Conservation (phyloP, 2,888 invertebrate genomes). For the Ceramica pisi region DNA sequence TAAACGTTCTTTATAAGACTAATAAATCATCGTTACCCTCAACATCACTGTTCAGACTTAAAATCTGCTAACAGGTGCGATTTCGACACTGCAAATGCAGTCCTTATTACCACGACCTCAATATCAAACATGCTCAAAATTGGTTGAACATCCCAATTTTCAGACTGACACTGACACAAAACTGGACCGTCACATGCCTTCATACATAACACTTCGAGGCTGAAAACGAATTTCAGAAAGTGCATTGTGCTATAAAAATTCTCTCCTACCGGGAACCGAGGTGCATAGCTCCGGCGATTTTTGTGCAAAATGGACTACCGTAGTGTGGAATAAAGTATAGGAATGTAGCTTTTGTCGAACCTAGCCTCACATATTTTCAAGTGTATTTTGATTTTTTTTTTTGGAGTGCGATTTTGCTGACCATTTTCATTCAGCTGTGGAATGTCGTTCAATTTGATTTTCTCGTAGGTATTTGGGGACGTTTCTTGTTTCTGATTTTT, state of each 20-base stretch:
- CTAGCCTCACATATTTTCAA: neutral
- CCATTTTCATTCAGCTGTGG: neutral
- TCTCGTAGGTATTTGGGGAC: neutral
- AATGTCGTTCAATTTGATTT: neutral
- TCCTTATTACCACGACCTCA: neutral
- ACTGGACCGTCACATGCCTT: slow-evolving; percentile 9
- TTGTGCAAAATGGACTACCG: slow-evolving; percentile 42
- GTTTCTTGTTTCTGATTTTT: neutral
- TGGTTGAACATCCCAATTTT: neutral
- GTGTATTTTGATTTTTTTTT: neutral
- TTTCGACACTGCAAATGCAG: no score
- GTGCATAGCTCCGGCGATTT: slow-evolving; percentile 49
- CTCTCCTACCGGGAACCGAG: slow-evolving; percentile 33
- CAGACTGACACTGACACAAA: slow-evolving; percentile 7
- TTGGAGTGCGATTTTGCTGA: neutral
- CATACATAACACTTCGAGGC: slow-evolving; percentile 5
- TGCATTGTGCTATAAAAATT: slow-evolving; percentile 58
- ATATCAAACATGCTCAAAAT: neutral
- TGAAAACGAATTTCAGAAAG: slow-evolving; percentile 51
- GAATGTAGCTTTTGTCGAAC: slow-evolving; percentile 30
- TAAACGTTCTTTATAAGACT: no score
- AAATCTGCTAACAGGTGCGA: neutral
- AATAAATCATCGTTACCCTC: no score
- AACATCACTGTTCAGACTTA: neutral
- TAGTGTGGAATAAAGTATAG: slow-evolving; percentile 30